Evolutionary conservation across 2,797 vertebrate genomes (phyloP).

Genomic region (Ibycter americanus): DNA sequence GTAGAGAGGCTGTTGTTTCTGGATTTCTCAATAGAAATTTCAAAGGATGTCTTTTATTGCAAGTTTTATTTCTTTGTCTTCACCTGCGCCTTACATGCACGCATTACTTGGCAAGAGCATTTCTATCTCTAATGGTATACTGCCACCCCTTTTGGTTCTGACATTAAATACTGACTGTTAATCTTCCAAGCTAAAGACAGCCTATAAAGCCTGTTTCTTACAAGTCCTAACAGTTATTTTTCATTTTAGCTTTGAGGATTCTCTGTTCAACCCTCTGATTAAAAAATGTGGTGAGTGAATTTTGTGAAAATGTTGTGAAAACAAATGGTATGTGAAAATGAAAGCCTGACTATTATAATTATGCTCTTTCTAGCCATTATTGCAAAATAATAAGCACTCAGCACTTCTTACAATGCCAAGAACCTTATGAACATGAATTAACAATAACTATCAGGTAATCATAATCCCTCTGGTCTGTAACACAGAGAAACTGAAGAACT

Average conservation of each 20-base stretch:
- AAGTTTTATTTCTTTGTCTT: not conserved
- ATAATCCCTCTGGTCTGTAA: not conserved
- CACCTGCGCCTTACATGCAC: not conserved
- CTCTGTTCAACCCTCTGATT: not conserved
- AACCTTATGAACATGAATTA: not conserved
- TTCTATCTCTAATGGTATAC: not conserved
- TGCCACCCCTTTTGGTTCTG: not conserved
- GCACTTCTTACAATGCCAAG: not conserved
- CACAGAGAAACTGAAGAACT: not conserved
- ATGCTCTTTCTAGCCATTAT: not conserved
- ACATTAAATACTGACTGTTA: not conserved
- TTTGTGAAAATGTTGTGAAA: not conserved
- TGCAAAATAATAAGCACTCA: not conserved
- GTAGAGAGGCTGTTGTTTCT: not conserved
- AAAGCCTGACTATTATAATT: not conserved
- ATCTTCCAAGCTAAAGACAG: not conserved
- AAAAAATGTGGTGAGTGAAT: not conserved
- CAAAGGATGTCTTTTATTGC: not conserved
- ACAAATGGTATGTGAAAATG: constrained; percentile 4
- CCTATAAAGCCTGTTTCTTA: not conserved
- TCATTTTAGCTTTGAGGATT: not conserved
- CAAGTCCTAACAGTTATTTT: not conserved
- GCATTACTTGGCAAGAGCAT: not conserved
- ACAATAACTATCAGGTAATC: not conserved
- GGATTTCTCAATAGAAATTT: not conserved